Evolutionary conservation across 2,797 vertebrate genomes (phyloP).

Genomic region (Mormyrus proboscirostris): DNA sequence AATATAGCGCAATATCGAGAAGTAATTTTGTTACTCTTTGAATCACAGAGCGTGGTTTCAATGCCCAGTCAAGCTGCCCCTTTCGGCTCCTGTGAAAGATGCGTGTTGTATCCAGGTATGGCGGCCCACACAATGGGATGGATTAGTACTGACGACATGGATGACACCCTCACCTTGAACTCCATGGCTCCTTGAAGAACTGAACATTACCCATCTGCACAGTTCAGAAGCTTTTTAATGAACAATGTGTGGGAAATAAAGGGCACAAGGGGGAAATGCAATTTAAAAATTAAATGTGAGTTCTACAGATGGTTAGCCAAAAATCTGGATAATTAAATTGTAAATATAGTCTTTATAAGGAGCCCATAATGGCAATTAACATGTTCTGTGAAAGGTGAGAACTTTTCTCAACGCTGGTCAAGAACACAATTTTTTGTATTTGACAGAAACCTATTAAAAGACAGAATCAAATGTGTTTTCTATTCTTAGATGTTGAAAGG

Average conservation of each 20-base stretch:
- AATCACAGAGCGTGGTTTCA: constrained; percentile 10
- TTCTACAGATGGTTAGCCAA: constrained; percentile 70
- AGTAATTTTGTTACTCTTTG: background rate
- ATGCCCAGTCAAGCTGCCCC: background rate
- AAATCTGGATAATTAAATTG: constrained; percentile 73
- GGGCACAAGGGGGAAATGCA: constrained; percentile 61
- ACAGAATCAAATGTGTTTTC: constrained; percentile 65
- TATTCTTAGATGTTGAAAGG: constrained; percentile 65
- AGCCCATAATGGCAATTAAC: constrained; percentile 67
- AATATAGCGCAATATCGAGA: background rate
- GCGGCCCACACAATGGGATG: constrained; percentile 49
- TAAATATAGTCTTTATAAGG: constrained; percentile 70
- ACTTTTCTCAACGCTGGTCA: constrained; percentile 66
- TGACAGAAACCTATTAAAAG: constrained; percentile 68
- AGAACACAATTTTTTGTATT: constrained; percentile 50
- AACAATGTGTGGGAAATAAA: constrained; percentile 71
- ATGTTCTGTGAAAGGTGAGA: constrained; percentile 70
- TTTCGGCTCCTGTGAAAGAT: background rate
- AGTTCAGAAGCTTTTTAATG: constrained; percentile 75
- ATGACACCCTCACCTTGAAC: constrained; percentile 74
- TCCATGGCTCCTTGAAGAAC: constrained; percentile 64
- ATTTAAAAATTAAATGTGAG: constrained; percentile 69
- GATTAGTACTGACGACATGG: constrained; percentile 59
- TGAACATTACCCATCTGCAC: constrained; percentile 75
- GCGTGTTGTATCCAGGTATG: background rate